Base-by-base conservation (phyloP, 2,797 vertebrate species). In the Fistularia tabacaria region DNA sequence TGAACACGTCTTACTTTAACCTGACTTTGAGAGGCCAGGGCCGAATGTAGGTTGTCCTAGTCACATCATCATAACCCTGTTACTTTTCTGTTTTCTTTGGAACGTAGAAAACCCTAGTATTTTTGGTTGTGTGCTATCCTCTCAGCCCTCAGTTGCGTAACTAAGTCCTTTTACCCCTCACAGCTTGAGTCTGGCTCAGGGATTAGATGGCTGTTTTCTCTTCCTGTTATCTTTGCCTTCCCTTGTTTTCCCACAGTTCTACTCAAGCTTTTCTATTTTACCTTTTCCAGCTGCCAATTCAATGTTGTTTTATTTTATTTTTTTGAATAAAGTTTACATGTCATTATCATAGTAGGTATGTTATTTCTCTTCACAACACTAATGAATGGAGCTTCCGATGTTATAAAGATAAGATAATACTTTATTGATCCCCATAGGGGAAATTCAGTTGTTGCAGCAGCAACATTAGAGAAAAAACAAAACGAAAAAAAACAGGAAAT, bases 181-280 rank as follows among this genome's bases (percentile, higher is more conserved):
- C 75, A 81, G 83, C 86, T 83, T 73, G 75, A 85, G 83, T 90
- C 86, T 85, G 84, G 84, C 74, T 71, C 49, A 64, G 62, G 80
- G 82, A 89, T 90, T 90, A 90, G 74, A 74, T 38, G 73, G 53
- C 76, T 72, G 80, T 69, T 88, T 87, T 85, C 76, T 37, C 69
- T 84, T 84, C 80, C 69, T 82, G 80, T 82, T 85, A 80, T 80
- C 78, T 83, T 74, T 75, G 67, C 58, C 65, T 45, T 45, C 61
- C 74, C 72, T 79, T 84, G 61, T 81, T 85, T 85, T 83, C 80
- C 75, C 80, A 84, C 77, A 79, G 53, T 73, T 79, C 62, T 60
- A 65, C 63, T 62, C 66, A 54, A 45, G 62, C 51, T 50, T 36
- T 45, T 62, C 51, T 79, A 37, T 13, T 46, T 46, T 45, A 55